phyloP scores from a whole-genome alignment of 1,140 invertebrate genomes.

The Achroia grisella region DNA sequence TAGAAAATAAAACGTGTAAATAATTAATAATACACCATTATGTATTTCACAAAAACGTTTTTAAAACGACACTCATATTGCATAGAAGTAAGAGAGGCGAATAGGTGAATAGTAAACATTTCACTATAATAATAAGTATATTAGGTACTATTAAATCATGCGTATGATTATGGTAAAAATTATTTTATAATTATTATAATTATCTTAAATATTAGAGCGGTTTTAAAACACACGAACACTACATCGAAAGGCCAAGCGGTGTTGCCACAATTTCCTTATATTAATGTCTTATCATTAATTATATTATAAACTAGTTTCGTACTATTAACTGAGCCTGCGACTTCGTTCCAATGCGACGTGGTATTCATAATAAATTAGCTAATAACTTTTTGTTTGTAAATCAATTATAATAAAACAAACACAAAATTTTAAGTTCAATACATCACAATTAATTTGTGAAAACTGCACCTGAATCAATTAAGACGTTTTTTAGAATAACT shows the following conservation, averaged over 20 bases:
- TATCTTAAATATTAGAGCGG: conserved; percentile 33
- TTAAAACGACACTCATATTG: conserved; percentile 71
- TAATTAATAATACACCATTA: conserved; percentile 58
- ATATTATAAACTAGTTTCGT: conserved; percentile 21
- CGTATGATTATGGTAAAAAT: conserved; percentile 43
- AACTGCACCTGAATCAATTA: too few relatives aligned
- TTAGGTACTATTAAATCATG: conserved; percentile 35
- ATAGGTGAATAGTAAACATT: conserved; percentile 56
- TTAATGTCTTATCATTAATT: conserved; percentile 24
- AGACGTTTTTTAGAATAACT: too few relatives aligned
- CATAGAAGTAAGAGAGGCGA: conserved; percentile 61
- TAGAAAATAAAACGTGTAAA: conserved; percentile 39
- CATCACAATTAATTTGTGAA: too few relatives aligned
- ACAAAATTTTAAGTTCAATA: too few relatives aligned
- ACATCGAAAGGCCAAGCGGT: conserved; percentile 72
- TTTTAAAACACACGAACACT: conserved; percentile 60
- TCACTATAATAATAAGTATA: conserved; percentile 39
- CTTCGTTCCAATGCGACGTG: too few relatives aligned
- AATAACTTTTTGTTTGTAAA: too few relatives aligned
- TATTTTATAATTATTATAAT: conserved; percentile 35
- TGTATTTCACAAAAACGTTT: conserved; percentile 68
- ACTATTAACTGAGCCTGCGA: too few relatives aligned
- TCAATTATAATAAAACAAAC: too few relatives aligned
- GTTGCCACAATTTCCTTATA: conserved; percentile 59
- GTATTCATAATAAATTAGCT: too few relatives aligned